These are phyloP conservation scores for Halichoerus grypus DNA, from an alignment of 2,113 vertebrate species.

Conservation along the genomic window DNA sequence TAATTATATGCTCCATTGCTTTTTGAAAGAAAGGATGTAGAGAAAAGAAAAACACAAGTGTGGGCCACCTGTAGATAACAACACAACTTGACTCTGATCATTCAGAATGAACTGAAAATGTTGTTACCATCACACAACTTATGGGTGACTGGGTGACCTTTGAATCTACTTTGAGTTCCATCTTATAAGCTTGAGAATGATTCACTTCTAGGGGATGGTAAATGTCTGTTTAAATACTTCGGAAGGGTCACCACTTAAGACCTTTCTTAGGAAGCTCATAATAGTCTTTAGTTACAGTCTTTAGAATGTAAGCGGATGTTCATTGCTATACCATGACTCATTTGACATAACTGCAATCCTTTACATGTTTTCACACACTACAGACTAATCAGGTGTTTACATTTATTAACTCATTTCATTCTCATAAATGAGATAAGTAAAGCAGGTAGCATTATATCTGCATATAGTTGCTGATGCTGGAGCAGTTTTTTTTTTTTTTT, in stretches of 20 bases:
- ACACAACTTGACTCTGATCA: not conserved
- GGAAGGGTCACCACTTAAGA: not conserved
- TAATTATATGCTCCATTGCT: slow-evolving; percentile 53
- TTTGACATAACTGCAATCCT: not conserved
- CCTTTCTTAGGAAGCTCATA: not conserved
- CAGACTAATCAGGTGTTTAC: not conserved
- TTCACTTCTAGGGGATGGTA: not conserved
- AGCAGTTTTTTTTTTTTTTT: not conserved
- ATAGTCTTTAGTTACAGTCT: not conserved
- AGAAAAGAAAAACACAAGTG: not conserved
- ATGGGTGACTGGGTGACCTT: not conserved
- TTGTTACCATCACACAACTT: not conserved
- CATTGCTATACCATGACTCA: not conserved
- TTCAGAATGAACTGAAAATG: slow-evolving; percentile 18
- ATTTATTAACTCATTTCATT: not conserved
- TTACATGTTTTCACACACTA: not conserved
- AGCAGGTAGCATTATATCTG: not conserved
- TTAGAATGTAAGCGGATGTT: not conserved
- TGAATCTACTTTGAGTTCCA: slow-evolving; percentile 9
- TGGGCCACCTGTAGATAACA: slow-evolving; percentile 13
- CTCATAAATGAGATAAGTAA: not conserved
- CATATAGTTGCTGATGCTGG: not conserved
- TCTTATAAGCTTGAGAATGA: not conserved
- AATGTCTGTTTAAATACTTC: not conserved
- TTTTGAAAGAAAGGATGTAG: slow-evolving; percentile 55